Evolutionary conservation across 2,797 vertebrate genomes (phyloP).

Genomic region (Strix occidentalis): DNA sequence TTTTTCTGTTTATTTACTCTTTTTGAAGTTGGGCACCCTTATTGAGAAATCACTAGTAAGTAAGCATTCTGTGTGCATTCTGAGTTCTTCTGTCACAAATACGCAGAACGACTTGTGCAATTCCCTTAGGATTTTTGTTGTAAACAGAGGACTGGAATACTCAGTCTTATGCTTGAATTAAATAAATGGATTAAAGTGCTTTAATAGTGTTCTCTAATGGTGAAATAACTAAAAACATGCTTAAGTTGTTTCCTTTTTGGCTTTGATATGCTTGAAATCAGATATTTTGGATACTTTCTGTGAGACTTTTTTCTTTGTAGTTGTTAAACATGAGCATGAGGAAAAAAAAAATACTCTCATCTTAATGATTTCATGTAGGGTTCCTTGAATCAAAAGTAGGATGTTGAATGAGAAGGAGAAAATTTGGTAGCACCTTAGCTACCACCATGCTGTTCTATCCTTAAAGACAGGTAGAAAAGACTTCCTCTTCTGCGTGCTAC

Average conservation of each 20-base stretch:
- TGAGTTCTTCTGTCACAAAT: not conserved
- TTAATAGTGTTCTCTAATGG: not conserved
- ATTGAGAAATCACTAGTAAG: constrained; percentile 13
- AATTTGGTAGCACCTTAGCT: not conserved
- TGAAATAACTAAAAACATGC: not conserved
- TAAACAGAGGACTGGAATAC: not conserved
- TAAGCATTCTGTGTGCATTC: not conserved
- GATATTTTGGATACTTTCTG: not conserved
- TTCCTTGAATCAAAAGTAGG: not conserved
- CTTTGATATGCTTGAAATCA: not conserved
- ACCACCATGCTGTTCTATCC: not conserved
- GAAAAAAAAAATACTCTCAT: not conserved
- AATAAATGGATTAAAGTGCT: not conserved
- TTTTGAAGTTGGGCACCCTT: not conserved
- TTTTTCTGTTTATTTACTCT: not conserved
- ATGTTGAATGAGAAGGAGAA: not conserved
- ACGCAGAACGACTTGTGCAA: not conserved
- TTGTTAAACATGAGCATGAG: not conserved
- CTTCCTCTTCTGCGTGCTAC: not conserved
- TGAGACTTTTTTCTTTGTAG: not conserved
- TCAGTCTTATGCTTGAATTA: not conserved
- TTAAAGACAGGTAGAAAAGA: not conserved
- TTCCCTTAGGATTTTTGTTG: not conserved
- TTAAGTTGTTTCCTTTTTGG: not conserved
- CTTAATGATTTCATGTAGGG: not conserved